These are phyloP conservation scores for Drosophila bocqueti DNA, from an alignment of 1,140 invertebrate species.

Conservation along the genomic window DNA sequence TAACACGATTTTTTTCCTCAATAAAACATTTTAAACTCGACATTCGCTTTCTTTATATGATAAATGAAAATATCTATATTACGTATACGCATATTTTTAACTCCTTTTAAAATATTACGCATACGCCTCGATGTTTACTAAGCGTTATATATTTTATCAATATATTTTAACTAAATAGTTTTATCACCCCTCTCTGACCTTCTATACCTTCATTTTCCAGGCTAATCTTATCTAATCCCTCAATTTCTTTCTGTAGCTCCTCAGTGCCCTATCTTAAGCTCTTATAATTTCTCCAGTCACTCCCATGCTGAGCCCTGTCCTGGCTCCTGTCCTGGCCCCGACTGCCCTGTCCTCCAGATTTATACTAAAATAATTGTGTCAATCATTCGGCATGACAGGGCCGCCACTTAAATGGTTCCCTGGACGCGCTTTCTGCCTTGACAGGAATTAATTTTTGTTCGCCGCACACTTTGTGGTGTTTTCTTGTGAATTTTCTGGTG, in stretches of 20 bases:
- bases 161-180: too few relatives aligned
- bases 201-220: background rate
- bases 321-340: background rate
- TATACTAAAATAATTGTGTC: slow-evolving; percentile 42
- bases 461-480: slow-evolving; percentile 40
- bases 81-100: slow-evolving; percentile 12
- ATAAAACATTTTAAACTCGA: too few relatives aligned
- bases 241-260: slow-evolving; percentile 7
- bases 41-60: too few relatives aligned
- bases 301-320: slow-evolving; percentile 8
- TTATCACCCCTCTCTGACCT: background rate
- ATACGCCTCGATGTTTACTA: background rate
- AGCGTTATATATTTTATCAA: background rate
- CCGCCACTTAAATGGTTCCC: slow-evolving; percentile 20
- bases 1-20: too few relatives aligned
- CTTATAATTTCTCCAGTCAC: slow-evolving; percentile 9
- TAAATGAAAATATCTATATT: background rate
- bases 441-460: slow-evolving; percentile 40
- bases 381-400: slow-evolving; percentile 30
- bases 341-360: background rate
- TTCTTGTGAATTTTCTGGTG: slow-evolving; percentile 18
- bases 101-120: too few relatives aligned
- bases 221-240: slow-evolving; percentile 11
- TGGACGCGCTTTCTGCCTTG: slow-evolving; percentile 4
- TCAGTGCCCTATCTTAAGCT: background rate